phyloP scores from a whole-genome alignment of 2,113 vertebrate species.

The Protobothrops mucrosquamatus region DNA sequence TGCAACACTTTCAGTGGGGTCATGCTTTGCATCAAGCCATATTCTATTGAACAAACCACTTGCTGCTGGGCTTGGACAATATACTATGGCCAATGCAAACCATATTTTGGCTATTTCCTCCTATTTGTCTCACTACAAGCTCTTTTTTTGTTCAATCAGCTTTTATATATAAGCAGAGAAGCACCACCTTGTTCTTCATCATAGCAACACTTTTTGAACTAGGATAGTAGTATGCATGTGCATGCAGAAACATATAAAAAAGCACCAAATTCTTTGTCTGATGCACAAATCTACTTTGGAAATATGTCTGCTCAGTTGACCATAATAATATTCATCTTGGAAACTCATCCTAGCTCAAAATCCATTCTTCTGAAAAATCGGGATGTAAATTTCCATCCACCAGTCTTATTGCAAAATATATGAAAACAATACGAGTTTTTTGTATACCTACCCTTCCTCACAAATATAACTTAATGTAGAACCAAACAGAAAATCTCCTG shows the following conservation, averaged over 20 bases:
- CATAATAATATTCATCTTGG: neutral
- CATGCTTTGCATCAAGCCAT: no score
- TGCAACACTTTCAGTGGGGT: no score
- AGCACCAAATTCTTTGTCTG: neutral
- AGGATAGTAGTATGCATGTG: neutral
- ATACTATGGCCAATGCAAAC: no score
- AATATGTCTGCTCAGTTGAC: neutral
- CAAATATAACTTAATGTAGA: slow-evolving; percentile 60
- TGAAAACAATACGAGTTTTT: neutral
- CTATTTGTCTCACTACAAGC: no score
- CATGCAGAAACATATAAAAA: neutral
- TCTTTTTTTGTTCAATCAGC: no score
- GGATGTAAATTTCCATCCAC: no score
- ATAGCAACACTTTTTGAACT: no score
- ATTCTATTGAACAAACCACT: no score
- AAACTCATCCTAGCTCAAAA: neutral
- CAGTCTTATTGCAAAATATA: neutral
- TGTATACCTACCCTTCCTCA: slow-evolving; percentile 65
- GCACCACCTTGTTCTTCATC: no score
- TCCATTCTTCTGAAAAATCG: neutral
- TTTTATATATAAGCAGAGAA: no score
- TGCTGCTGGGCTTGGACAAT: no score
- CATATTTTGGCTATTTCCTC: no score
- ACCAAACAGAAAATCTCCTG: slow-evolving; percentile 40
- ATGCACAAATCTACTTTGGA: neutral